Evolutionary conservation across 1,140 invertebrate genomes (phyloP).

Genomic region (Metaphire vulgaris): DNA sequence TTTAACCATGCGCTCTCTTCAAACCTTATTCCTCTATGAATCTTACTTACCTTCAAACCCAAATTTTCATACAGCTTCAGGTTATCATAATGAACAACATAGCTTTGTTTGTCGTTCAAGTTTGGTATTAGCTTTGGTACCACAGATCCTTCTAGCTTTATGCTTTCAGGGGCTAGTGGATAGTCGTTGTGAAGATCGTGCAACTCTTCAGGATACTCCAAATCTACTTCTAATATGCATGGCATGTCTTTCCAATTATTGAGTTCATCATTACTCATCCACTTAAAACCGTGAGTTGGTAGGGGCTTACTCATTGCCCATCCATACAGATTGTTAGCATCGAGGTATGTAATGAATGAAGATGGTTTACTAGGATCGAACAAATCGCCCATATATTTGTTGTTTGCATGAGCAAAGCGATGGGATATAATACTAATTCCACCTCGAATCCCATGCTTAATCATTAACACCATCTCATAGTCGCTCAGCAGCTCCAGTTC

Average conservation of each 20-base stretch:
- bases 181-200: slow-evolving; percentile 56
- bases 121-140: slow-evolving; percentile 32
- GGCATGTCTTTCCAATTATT: slow-evolving; percentile 42
- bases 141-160: neutral
- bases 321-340: slow-evolving; percentile 42
- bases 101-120: slow-evolving; percentile 29
- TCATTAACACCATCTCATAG: slow-evolving; percentile 36
- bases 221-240: slow-evolving; percentile 55
- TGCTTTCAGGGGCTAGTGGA: slow-evolving; percentile 51
- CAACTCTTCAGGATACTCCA: slow-evolving; percentile 45
- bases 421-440: slow-evolving; percentile 34
- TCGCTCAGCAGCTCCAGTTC: slow-evolving; percentile 35
- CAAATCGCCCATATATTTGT: slow-evolving; percentile 34
- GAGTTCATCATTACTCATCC: slow-evolving; percentile 40
- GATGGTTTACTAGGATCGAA: slow-evolving; percentile 29
- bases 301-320: slow-evolving; percentile 32
- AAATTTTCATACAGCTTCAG: slow-evolving; percentile 29
- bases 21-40: slow-evolving; percentile 31
- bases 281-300: slow-evolving; percentile 40
- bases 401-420: slow-evolving; percentile 36
- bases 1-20: slow-evolving; percentile 28
- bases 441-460: slow-evolving; percentile 38
- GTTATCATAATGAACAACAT: slow-evolving; percentile 32
- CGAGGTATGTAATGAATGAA: slow-evolving; percentile 35
- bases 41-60: slow-evolving; percentile 30